Percentiles rank a stretch among this genome's conserved stretches.
phyloP scores from a whole-genome alignment of 2,797 vertebrate genomes.

The Sebastes glaucus region DNA sequence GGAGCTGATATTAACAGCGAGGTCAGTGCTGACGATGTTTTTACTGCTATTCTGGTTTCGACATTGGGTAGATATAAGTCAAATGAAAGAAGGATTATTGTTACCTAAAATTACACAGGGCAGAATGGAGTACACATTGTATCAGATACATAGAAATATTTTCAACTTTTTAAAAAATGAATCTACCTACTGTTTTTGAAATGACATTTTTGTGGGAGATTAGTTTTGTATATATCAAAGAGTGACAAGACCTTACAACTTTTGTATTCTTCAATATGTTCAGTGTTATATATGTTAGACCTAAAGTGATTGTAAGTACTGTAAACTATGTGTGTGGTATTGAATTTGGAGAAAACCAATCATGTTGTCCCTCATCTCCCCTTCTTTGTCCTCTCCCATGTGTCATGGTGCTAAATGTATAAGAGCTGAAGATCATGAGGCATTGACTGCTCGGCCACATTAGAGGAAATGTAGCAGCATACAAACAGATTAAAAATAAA shows the following conservation, averaged over 20 bases:
- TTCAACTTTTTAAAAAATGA: neutral
- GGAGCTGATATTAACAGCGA: conserved; percentile 97
- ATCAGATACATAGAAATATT: neutral
- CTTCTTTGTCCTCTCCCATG: conserved; percentile 15
- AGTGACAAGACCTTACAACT: neutral
- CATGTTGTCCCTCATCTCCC: conserved; percentile 33
- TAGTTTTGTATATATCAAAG: neutral
- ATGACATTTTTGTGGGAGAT: neutral
- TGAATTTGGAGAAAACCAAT: conserved; percentile 40
- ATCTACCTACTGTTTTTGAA: neutral
- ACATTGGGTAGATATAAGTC: neutral
- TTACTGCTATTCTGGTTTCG: conserved; percentile 1
- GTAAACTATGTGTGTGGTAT: conserved; percentile 1
- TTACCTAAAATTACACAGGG: neutral
- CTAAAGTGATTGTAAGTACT: neutral
- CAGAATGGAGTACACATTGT: neutral
- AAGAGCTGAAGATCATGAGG: conserved; percentile 49
- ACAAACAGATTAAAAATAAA: neutral
- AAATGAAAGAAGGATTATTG: neutral
- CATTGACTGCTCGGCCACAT: neutral
- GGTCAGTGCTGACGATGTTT: conserved; percentile 81
- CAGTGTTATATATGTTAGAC: neutral
- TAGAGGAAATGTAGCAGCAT: neutral
- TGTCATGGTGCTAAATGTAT: conserved; percentile 5
- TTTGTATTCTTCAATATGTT: neutral